Evolutionary conservation across 1,140 invertebrate genomes (phyloP), one percentile per base, ranked within the genome.

Genomic region (Panagrolaimus sp.): DNA sequence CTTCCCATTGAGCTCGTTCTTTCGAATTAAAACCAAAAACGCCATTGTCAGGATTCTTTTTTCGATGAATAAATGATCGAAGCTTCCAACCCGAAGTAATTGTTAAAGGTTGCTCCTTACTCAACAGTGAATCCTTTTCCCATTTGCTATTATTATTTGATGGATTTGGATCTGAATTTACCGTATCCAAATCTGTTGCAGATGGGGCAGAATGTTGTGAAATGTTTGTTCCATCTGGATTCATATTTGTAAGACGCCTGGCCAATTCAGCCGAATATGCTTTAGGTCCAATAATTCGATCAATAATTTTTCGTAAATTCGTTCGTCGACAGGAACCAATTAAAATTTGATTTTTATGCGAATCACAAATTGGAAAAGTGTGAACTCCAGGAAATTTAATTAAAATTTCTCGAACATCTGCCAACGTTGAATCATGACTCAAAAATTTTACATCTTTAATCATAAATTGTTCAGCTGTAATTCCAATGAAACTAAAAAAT

Each of bases 321-420:
- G 28, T 26, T 58, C 52, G 52, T 28, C 12, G 14, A 28, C 52
- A 58, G 15, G 52, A 58, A 26, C 52, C 52, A 21, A 58, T 58
- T 21, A 58, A 28, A 28, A 58, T 26, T 58, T 21, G 21, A 28
- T 58, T 58, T 58, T 26, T 58, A 28, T n/a, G 21, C 4, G 52
- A 21, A 21, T 58, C 52, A 58, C 52, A 58, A 4, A 58, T 58
- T 6, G 63, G 63, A 10, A 65, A 65, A 9, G 63, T 65, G 3
- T 65, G 17, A 10, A 65, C 32, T 38, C 63, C 17, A 15, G 63
- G 63, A n/a, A 24, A 65, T 15, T 65, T 45, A 28, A 65, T 65
- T 28, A 65, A 65, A 65, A 65, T 17, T 9, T 65, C 63, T 43
- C 43, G 63, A 43, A 65, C 21, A n/a, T 65, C 63, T 21, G 28